Base-by-base conservation (phyloP, 2,888 invertebrate genomes). In the Meta bourneti region DNA sequence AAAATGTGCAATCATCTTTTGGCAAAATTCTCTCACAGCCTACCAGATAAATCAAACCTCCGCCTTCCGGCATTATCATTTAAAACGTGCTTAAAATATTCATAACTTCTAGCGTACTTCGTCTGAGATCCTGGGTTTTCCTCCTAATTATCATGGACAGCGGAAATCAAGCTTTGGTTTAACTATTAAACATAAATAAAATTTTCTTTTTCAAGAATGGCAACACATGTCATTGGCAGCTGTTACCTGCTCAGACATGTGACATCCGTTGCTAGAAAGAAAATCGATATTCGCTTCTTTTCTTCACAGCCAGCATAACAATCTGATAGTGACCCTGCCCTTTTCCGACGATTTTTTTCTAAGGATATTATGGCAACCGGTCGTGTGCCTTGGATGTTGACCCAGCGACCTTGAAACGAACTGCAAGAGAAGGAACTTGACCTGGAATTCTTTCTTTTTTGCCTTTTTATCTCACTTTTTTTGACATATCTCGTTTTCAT, bases 381-480 rank as follows among this genome's bases (percentile, higher is more conserved):
- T 91, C 87, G 86, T 91, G 86, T 82, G 82, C 72, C 79, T 82
- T 78, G 86, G 71, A 75, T 91, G 78, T 87, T 82, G 86, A 91
- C 91, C 91, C 72, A 74, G 70, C 87, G 82, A 91, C 91, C 91
- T 91, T 91, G 69, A 83, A 87, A 61, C 77, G 78, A 72, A 69
- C 79, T 52, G 81, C 52, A 16, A 61, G 54, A 81, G 82, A 61
- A 61, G 61, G 61, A 74, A 81, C 81, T 77, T 86, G 81, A 86
- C 86, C 86, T 87, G 72, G 34, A 86, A 81, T 86, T 82, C 74
- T 74, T 81, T 69, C 34, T 83, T 72, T 72, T 81, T 81, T 78
- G 5, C 16, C 70, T 71, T 84, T 48, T 34, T 34, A 34, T 51
- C 20, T 6, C 72, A 9, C 16, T 34, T 84, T 84, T 54, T 69